These are phyloP conservation scores for Didymodactylos carnosus DNA, from an alignment of 2,888 invertebrate genomes.

Conservation along the genomic window DNA sequence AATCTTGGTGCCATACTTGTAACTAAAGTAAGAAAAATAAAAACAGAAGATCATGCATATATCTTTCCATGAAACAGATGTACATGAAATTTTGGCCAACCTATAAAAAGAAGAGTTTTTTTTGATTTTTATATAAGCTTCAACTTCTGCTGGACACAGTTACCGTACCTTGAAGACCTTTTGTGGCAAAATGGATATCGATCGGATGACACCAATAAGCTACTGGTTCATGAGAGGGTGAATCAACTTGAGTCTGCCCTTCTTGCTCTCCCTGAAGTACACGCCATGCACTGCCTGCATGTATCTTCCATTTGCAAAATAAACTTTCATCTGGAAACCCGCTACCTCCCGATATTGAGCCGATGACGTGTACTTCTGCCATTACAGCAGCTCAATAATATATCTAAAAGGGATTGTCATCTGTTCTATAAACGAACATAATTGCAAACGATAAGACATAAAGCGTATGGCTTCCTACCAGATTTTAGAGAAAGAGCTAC, in stretches of 20 bases:
- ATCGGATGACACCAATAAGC: slow-evolving; percentile 71
- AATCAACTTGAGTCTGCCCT: slow-evolving; percentile 76
- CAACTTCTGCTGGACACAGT: too few species aligned
- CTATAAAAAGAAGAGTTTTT: slow-evolving; percentile 34
- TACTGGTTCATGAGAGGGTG: slow-evolving; percentile 45
- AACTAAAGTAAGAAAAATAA: too few species aligned
- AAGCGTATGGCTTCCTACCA: too few species aligned
- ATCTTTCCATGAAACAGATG: too few species aligned
- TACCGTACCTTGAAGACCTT: slow-evolving; percentile 61
- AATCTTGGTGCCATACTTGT: slow-evolving; percentile 81
- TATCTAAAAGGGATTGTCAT: too few species aligned
- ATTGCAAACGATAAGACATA: too few species aligned
- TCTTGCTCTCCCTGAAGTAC: slow-evolving; percentile 62
- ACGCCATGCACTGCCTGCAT: slow-evolving; percentile 71
- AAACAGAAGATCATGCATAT: too few species aligned
- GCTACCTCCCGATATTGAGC: slow-evolving; percentile 61
- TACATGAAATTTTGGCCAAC: slow-evolving; percentile 65
- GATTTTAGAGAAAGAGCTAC: too few species aligned
- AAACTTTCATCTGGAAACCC: slow-evolving; percentile 61
- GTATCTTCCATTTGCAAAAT: slow-evolving; percentile 53
- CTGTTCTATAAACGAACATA: too few species aligned
- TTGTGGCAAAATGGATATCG: slow-evolving; percentile 70
- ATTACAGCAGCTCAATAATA: too few species aligned
- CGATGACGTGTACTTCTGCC: slow-evolving; percentile 59
- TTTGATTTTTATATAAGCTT: background rate